Evolutionary conservation across 2,888 invertebrate genomes (phyloP), one percentile per base, ranked within the genome.

Genomic region (Mythimna lalbum): DNA sequence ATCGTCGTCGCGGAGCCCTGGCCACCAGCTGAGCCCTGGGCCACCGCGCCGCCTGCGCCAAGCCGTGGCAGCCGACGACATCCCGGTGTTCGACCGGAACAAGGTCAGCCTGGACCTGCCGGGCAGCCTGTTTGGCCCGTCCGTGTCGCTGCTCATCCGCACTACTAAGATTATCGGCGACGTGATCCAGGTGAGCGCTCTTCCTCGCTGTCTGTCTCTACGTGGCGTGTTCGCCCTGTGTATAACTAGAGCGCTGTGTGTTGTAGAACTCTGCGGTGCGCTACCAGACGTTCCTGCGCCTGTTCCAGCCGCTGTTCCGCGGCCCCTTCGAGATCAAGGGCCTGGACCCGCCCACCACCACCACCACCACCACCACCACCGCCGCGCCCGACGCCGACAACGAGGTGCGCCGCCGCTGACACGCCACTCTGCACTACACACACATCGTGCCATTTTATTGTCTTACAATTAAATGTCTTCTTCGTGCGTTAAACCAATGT

Each of bases 221-320:
- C 21, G 56, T 14, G 27, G 12, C 5, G 0, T 27, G 23, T 5
- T 5, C 50, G 14, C 33, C 1, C 49, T 14, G 31, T 21, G 19
- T 57, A 31, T 62, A 21, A 49, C 21, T 17, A 69, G 6, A 10
- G 12, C 10, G 21, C n/a, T 2, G 53, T 43, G 39, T 69, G 79
- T 97, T 97, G 31, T 96, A 98, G 98, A 98, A 98, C 91, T 97
- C 98, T 6, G 98, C 98, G 43, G 96, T 97, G 80, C 96, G 98
- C 70, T 97, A 97, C 87, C 97, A 98, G 88, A 96, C 97, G 33
- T 96, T 98, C 84, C 92, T 98, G 81, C 96, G 98, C 69, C 96
- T 98, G 55, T 97, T 98, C 95, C 97, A 97, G 86, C 98, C 98
- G 4, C 93, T 98, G 73, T 97, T 98, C 90, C 97, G 97, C 21